phyloP scores from a whole-genome alignment of 92 coral and sea anemone species.

The Palythoa grandiflora region DNA sequence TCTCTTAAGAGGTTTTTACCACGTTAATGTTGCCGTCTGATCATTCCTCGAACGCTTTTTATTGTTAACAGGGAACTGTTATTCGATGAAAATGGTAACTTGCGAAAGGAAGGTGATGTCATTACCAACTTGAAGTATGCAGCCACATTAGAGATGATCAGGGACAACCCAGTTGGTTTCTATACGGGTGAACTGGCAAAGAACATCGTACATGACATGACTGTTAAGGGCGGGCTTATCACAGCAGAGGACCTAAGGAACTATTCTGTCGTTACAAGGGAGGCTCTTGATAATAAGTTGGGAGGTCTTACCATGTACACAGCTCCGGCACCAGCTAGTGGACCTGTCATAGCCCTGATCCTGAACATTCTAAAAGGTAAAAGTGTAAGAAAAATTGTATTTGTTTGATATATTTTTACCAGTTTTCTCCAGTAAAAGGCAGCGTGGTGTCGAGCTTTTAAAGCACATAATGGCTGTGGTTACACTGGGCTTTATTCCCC shows the following conservation, averaged over 20 bases:
- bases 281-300: conserved; percentile 51
- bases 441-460: too few species aligned
- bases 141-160: conserved; percentile 72
- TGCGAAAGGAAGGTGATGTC: conserved; percentile 51
- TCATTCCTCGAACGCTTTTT: neutral
- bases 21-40: neutral
- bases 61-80: conserved; percentile 67
- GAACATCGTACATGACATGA: conserved; percentile 71
- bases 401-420: neutral
- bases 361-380: conserved; percentile 83
- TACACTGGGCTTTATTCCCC: too few species aligned
- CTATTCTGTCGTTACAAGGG: conserved; percentile 48
- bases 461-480: too few species aligned
- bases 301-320: conserved; percentile 69
- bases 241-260: conserved; percentile 69
- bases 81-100: conserved; percentile 51
- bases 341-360: conserved; percentile 82
- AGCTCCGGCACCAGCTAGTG: conserved; percentile 89
- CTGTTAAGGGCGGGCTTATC: conserved; percentile 52
- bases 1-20: neutral
- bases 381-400: neutral
- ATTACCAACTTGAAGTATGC: conserved; percentile 80
- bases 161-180: conserved; percentile 74
- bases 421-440: neutral
- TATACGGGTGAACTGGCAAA: conserved; percentile 78